Conservation (phyloP, 2,113 vertebrate species). For the Cyphomyrus plagiostoma region DNA sequence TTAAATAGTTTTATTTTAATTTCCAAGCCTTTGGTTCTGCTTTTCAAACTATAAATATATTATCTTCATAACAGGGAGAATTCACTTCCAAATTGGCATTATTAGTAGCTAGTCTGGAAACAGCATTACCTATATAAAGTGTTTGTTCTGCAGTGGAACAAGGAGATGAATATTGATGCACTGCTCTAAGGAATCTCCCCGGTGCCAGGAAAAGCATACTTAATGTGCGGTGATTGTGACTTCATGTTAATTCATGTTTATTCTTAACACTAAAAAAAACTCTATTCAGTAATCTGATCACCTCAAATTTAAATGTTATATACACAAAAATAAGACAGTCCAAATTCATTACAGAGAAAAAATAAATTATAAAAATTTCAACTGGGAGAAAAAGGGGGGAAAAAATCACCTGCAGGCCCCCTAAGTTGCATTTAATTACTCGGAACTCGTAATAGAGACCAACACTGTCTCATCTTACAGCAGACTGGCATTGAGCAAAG, state of each 20-base stretch:
- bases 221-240: background rate
- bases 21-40: background rate
- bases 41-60: background rate
- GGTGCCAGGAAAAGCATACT: background rate
- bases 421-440: background rate
- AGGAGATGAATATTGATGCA: background rate
- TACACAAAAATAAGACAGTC: background rate
- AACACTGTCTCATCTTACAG: background rate
- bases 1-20: background rate
- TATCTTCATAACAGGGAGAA: background rate
- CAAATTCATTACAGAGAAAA: background rate
- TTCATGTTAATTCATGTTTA: background rate
- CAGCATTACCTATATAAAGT: background rate
- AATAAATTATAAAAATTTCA: background rate
- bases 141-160: background rate
- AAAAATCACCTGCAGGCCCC: background rate
- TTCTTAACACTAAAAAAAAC: background rate
- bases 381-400: background rate
- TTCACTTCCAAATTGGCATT: background rate
- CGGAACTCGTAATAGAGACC: background rate
- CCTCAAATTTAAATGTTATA: background rate
- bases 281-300: background rate
- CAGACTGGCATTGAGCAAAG: background rate
- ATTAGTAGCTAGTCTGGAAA: background rate
- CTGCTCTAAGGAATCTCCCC: background rate